Base-by-base conservation (phyloP, 2,113 vertebrate species). In the Eira barbara region DNA sequence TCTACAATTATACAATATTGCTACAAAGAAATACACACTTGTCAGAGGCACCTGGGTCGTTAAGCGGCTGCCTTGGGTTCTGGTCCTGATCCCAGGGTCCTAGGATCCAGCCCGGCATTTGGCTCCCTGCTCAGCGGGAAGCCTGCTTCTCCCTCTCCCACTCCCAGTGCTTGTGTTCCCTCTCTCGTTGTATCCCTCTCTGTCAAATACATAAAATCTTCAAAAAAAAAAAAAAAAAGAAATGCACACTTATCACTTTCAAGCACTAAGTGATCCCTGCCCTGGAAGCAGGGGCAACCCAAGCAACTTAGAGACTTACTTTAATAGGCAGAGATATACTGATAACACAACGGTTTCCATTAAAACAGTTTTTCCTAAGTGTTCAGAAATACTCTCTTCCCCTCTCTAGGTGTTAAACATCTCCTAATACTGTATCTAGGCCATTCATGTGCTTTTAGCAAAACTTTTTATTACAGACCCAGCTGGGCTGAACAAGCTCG, bases 291-390 rank as follows among this genome's bases (percentile, higher is more conserved):
- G 0, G 27, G 13, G 21, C 49, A 89, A 86, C 39, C 17, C 63
- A 89, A 94, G 21, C 45, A 84, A 94, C 57, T 94, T 69, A 83
- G 15, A 92, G 65, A 86, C 8, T 18, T 74, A 42, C 74, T 80
- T 91, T 91, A 96, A 76, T 29, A 45, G 42, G n/a, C 23, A 73
- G 71, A 74, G 13, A 76, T 18, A 18, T 21, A 95, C 25, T 84
- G 91, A n/a, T 63, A 95, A 81, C 87, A 90, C 73, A 90, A 92
- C 90, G 67, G 34, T 96, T 94, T 85, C 25, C 18, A 78, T 92
- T 76, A 78, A 94, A 84, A 97, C 76, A 12, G 74, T 23, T 69
- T 27, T 74, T 59, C 31, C 87, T 86, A 79, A 73, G 81, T 97
- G 49, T 93, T 63, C 52, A 18, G 21, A 55, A 85, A 83, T 29